phyloP scores from a whole-genome alignment of 2,113 vertebrate species.

The Chaetura pelagica region DNA sequence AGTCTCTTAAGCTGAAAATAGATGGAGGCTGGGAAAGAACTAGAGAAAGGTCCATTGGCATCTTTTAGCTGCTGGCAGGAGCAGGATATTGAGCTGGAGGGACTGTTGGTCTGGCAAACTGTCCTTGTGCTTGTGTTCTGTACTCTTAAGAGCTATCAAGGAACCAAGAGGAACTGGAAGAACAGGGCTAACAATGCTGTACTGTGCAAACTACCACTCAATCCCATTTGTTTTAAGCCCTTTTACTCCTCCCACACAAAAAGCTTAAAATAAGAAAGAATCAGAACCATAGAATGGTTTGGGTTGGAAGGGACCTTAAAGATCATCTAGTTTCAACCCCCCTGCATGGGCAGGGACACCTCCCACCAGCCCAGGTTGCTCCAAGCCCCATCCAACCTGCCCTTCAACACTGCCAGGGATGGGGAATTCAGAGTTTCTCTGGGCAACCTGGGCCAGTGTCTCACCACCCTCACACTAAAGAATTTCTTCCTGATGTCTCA shows the following conservation, averaged over 20 bases:
- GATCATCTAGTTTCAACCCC: too few relatives aligned
- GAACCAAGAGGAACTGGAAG: neutral
- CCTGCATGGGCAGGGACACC: too few relatives aligned
- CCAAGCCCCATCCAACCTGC: too few relatives aligned
- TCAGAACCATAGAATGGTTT: too few relatives aligned
- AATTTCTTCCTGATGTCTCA: too few relatives aligned
- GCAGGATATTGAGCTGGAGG: neutral
- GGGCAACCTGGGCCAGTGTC: too few relatives aligned
- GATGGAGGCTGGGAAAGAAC: neutral
- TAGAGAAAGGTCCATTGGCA: neutral
- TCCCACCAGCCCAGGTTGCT: too few relatives aligned
- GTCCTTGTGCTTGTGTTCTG: neutral
- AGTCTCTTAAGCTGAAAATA: neutral
- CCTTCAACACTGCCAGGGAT: too few relatives aligned
- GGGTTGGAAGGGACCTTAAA: too few relatives aligned
- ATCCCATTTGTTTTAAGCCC: neutral
- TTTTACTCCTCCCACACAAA: neutral
- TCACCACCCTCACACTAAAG: too few relatives aligned
- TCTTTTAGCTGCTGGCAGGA: neutral
- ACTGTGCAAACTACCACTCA: neutral
- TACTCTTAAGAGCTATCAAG: neutral
- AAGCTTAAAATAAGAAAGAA: neutral
- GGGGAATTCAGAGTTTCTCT: too few relatives aligned
- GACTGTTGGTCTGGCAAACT: neutral
- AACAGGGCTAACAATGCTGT: neutral